Evolutionary conservation across 2,797 vertebrate species (phyloP).

Genomic region (Luscinia megarhynchos): DNA sequence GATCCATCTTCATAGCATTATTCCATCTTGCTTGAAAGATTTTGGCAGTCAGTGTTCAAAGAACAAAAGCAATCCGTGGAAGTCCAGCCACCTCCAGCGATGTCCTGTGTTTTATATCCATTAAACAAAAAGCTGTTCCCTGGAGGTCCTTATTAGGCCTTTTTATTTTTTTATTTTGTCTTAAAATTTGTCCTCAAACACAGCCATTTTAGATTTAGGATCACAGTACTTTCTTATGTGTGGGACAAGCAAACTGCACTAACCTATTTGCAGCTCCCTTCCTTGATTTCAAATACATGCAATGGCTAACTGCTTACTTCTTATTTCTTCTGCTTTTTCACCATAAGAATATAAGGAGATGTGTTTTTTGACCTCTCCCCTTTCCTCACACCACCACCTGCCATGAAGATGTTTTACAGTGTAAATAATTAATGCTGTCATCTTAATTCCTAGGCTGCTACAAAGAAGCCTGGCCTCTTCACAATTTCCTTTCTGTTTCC

Average conservation of each 20-base stretch:
- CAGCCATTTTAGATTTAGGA: neutral
- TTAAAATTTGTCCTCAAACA: neutral
- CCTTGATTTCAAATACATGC: neutral
- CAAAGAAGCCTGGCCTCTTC: neutral
- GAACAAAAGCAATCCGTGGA: neutral
- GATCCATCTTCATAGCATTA: neutral
- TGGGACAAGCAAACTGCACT: neutral
- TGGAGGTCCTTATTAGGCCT: neutral
- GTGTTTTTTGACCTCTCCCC: neutral
- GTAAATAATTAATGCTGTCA: conserved; percentile 53
- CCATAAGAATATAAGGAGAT: neutral
- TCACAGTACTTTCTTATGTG: neutral
- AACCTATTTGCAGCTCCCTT: neutral
- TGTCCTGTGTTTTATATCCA: neutral
- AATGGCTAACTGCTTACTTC: neutral
- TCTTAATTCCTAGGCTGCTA: conserved; percentile 51
- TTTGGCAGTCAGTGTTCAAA: neutral
- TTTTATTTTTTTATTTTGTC: neutral
- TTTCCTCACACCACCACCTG: conserved; percentile 23
- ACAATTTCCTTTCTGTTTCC: conserved; percentile 15
- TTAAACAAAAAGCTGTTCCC: conserved; percentile 14
- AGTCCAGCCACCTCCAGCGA: neutral
- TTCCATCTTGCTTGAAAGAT: neutral
- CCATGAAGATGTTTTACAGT: conserved; percentile 24
- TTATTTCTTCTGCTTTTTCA: conserved; percentile 6